Base-by-base conservation (phyloP, 2,888 invertebrate species). In the Odontothrips loti region DNA sequence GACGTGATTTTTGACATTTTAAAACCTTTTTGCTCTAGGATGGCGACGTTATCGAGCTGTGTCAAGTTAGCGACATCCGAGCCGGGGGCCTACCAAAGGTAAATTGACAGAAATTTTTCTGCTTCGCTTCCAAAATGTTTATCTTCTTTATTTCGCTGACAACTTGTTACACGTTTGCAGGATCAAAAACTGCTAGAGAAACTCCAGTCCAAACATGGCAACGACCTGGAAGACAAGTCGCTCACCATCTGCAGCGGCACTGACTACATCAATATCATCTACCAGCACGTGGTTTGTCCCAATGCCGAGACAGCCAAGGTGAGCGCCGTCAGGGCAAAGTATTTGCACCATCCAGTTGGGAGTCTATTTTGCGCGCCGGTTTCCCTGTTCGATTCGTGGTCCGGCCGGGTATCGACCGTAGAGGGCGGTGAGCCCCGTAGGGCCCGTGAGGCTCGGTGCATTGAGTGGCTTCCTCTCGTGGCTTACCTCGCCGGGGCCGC, bases 211-310 rank as follows among this genome's bases (percentile, higher is more conserved):
- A 95, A 96, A 86, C 94, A 96, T 86, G 95, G 96, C 1, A 92
- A 88, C 48, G 91, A 89, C 83, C 87, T 98, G 83, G 99, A 99
- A 85, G 96, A 97, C 83, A 94, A 97, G 86, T 97, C 98, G 9
- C 89, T 99, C 80, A 98, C 98, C 82, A 96, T 99, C 86, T 99
- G 99, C 89, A 97, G 97, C 86, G 99, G 99, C 17, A 96, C 96
- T 23, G 99, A 99, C 89, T 96, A 99, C 88, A 99, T 99, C 87
- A 99, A 98, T 89, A 97, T 99, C 87, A 97, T 95, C 89, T 98
- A 98, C 88, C 97, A 98, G 86, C 98, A 98, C 88, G 94, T 99
- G 85, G 95, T 99, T 83, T 98, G 97, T 86, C 94, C 96, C 20
- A 96, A 97, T 89, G 92, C 95, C 27, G 95, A 94, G 84, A 96